Base-by-base conservation (phyloP, 2,888 invertebrate genomes). In the Fissipunctia ypsillon region DNA sequence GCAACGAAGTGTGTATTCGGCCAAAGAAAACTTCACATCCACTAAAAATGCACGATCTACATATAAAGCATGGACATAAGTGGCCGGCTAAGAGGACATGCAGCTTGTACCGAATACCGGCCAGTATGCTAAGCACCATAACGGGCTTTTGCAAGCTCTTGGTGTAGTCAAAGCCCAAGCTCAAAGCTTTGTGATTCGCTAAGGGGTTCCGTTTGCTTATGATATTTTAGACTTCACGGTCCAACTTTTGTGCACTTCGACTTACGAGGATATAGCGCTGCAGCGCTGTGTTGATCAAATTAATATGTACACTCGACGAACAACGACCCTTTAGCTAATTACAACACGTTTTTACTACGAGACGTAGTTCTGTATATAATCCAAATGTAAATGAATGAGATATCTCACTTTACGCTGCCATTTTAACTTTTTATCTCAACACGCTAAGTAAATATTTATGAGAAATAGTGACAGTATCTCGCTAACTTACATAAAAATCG, bases 111-210 rank as follows among this genome's bases (percentile, higher is more conserved):
- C 38, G 35, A 68, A 76, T 79, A 65, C 78, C 38, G 76, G 78
- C 48, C 78, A 86, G 76, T 77, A 81, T 59, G 69, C 70, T 80
- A 82, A 88, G 87, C 78, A 81, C 74, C 75, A 72, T 78, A 73
- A 83, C 78, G 66, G 81, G 77, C 78, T 81, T 83, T 75, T 80
- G 73, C 77, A 80, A 76, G 70, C 87, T 84, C 78, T 83, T 81
- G 68, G 63, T 77, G 57, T 57, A 79, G 76, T 83, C 78, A 86
- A 86, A 87, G 83, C 68, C 66, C 70, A 73, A 81, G 45, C 82
- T 79, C 90, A 91, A 91, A 90, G 89, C 91, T 90, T 90, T 91
- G 88, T 89, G 73, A 77, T 76, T 72, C 83, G 61, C 76, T 76
- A 76, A 86, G 73, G 73, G 88, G 85, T 83, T 85, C 83, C 79